These are phyloP conservation scores for Pipistrellus kuhlii DNA, from an alignment of 2,797 vertebrate species.

Conservation along the genomic window DNA sequence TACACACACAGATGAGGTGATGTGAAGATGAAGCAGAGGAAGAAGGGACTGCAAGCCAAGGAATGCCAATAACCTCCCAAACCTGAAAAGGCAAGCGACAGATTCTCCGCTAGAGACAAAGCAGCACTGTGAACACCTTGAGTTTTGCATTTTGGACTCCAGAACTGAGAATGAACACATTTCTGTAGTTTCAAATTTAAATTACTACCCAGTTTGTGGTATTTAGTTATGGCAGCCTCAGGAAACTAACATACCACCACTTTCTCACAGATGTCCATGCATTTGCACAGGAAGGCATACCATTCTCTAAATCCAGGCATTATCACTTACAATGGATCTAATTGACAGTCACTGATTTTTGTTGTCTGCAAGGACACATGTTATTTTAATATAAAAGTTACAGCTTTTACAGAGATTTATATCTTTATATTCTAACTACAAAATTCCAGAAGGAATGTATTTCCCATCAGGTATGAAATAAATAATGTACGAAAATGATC, in stretches of 20 bases:
- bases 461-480: slow-evolving; percentile 15
- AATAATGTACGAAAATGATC: neutral
- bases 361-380: neutral
- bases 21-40: neutral
- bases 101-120: neutral
- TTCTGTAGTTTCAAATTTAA: neutral
- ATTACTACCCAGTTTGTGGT: neutral
- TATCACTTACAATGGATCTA: neutral
- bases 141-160: neutral
- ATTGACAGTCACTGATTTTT: neutral
- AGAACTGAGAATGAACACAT: neutral
- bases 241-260: neutral
- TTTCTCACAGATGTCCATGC: neutral
- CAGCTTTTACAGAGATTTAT: neutral
- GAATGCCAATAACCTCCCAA: too few relatives aligned
- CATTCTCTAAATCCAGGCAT: neutral
- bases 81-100: neutral
- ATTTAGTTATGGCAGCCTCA: neutral
- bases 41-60: neutral
- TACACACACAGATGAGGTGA: neutral
- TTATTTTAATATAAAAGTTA: slow-evolving; percentile 9
- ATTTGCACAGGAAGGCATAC: neutral
- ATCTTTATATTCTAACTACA: slow-evolving; percentile 40
- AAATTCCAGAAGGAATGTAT: slow-evolving; percentile 31
- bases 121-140: neutral